phyloP scores from a whole-genome alignment of 2,888 invertebrate species.

The Bombylius major region DNA sequence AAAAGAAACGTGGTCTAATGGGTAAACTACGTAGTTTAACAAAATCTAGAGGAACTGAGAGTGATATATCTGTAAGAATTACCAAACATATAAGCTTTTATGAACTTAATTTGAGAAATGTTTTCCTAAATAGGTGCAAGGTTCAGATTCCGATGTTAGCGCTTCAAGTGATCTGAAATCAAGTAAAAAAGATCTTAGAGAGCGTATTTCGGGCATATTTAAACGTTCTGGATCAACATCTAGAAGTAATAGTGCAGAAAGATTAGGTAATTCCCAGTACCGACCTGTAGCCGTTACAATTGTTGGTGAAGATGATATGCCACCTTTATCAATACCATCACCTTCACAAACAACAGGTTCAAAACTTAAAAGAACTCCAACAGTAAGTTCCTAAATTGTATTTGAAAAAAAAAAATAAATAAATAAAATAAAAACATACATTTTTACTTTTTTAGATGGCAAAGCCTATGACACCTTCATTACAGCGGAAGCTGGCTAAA shows the following conservation, averaged over 20 bases:
- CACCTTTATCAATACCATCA: slow-evolving; percentile 29
- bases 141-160: slow-evolving; percentile 61
- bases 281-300: slow-evolving; percentile 41
- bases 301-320: slow-evolving; percentile 31
- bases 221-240: slow-evolving; percentile 52
- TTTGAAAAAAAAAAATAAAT: too few relatives aligned
- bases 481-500: slow-evolving; percentile 22
- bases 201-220: slow-evolving; percentile 72
- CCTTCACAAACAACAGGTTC: slow-evolving; percentile 29
- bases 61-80: slow-evolving; percentile 33
- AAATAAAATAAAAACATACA: too few relatives aligned
- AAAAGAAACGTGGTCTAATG: slow-evolving; percentile 68
- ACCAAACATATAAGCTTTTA: neutral
- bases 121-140: slow-evolving; percentile 37
- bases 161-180: slow-evolving; percentile 45
- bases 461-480: slow-evolving; percentile 31
- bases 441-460: slow-evolving; percentile 20
- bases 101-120: neutral
- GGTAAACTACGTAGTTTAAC: slow-evolving; percentile 75
- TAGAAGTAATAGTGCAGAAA: slow-evolving; percentile 48
- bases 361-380: slow-evolving; percentile 24
- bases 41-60: slow-evolving; percentile 51
- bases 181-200: slow-evolving; percentile 66
- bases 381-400: slow-evolving; percentile 16
- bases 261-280: slow-evolving; percentile 31